Base-by-base conservation (phyloP, 2,888 invertebrate genomes). In the Bombyx huttoni region DNA sequence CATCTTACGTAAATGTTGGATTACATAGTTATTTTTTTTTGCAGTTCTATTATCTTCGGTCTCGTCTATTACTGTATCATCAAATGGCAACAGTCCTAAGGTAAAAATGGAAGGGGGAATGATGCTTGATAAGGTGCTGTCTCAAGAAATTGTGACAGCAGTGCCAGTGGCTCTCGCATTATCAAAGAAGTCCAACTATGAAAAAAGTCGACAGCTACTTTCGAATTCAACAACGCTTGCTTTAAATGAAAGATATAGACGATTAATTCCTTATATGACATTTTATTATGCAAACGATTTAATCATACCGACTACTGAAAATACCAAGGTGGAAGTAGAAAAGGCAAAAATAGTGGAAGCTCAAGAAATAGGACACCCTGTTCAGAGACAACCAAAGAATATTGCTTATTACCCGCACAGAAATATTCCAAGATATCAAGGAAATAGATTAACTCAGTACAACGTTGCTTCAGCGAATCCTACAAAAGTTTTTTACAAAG, bases 241-340 rank as follows among this genome's bases (percentile, higher is more conserved):
- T 7, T 78, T 89, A 48, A 90, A 91, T 52, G 93, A 94, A 78
- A 89, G 95, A 51, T 93, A 93, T 69, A 91, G 95, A 65, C 89
- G 96, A 58, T 78, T 96, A 50, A 92, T 96, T 67, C 96, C 95
- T 1, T 95, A 95, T 73, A 93, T 94, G 91, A 94, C 94, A 45
- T 96, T 93, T 78, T 95, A 95, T 74, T 85, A 92, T n/a, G 90
- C 89, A 47, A 91, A 92, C 54, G 90, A 92, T 66, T 78, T 91
- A 57, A 68, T 67, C 75, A 82, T 68, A 70, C 89, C 68, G 55
- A 83, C 76, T 51, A 82, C 73, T 57, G 81, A 75, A 48, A 73
- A 60, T 50, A 53, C 64, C 1, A 80, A 76, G 53, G 64, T 89
- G 35, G 84, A 82, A 65, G 77, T 87, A 13, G 81, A 87, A 67